Evolutionary conservation across 2,113 vertebrate genomes (phyloP).

Genomic region (Lepus timidus): DNA sequence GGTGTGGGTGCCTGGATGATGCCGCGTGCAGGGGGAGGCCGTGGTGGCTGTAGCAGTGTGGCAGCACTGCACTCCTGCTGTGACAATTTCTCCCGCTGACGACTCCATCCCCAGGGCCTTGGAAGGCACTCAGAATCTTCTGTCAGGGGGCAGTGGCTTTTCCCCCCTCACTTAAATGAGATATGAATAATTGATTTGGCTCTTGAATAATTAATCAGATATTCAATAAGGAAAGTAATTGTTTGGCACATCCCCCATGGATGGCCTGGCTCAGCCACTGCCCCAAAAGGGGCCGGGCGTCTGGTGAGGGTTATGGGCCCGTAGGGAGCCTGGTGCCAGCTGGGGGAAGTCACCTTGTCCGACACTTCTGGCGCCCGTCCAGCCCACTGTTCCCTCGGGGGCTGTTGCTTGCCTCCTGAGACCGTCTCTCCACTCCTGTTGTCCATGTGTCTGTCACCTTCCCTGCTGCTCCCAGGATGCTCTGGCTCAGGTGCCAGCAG

Average conservation of each 20-base stretch:
- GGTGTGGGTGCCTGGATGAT: not conserved
- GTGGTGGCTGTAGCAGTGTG: not conserved
- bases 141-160: conserved; percentile 86
- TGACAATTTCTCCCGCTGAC: conserved; percentile 74
- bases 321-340: conserved; percentile 78
- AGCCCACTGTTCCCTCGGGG: not conserved
- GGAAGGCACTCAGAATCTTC: conserved; percentile 80
- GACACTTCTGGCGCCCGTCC: conserved; percentile 54
- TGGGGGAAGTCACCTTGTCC: conserved; percentile 87
- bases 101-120: conserved; percentile 81
- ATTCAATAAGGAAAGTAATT: conserved; percentile 94
- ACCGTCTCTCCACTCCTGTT: not conserved
- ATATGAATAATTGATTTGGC: conserved; percentile 92
- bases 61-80: conserved; percentile 4
- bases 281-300: conserved; percentile 74
- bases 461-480: not conserved
- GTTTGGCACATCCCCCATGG: conserved; percentile 89
- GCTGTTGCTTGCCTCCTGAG: not conserved
- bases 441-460: not conserved
- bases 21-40: not conserved
- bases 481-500: not conserved
- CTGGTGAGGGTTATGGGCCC: conserved; percentile 74
- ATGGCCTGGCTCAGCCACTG: conserved; percentile 87
- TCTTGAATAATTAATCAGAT: conserved; percentile 92
- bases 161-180: conserved; percentile 88